Evolutionary conservation across 2,888 invertebrate genomes (phyloP).

Genomic region (Diaphora mendica): DNA sequence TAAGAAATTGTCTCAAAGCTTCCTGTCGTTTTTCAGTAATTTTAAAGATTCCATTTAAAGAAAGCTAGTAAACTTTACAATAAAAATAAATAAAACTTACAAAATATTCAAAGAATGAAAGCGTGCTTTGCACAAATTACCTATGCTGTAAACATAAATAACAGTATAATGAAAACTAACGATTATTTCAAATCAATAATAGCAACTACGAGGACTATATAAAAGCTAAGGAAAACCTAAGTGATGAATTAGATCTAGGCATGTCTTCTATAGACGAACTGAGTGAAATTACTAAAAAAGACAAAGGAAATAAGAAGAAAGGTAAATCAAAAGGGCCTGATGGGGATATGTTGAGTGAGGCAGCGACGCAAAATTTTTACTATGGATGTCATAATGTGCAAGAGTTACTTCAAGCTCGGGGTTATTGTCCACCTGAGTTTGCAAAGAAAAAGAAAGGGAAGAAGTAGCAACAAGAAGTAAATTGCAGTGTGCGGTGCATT

Average conservation of each 20-base stretch:
- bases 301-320: slow-evolving; percentile 84
- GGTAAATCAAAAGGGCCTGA: slow-evolving; percentile 88
- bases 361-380: slow-evolving; percentile 97
- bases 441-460: slow-evolving; percentile 94
- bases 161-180: neutral
- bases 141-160: neutral
- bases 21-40: no score
- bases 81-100: neutral
- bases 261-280: slow-evolving; percentile 75
- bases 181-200: slow-evolving; percentile 4
- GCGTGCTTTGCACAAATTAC: slow-evolving; percentile 4
- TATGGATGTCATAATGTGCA: slow-evolving; percentile 97
- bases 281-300: slow-evolving; percentile 70
- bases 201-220: neutral
- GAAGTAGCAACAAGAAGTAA: neutral
- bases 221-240: slow-evolving; percentile 21
- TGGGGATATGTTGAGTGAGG: slow-evolving; percentile 94
- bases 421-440: slow-evolving; percentile 95
- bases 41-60: no score
- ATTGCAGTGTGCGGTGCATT: no score
- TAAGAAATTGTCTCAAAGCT: no score
- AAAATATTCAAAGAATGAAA: neutral
- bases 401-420: slow-evolving; percentile 93
- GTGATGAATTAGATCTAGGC: slow-evolving; percentile 20
- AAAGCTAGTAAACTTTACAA: neutral